Evolutionary conservation across 2,888 invertebrate genomes (phyloP), one percentile per base, ranked within the genome.

Genomic region (Smittia aterrima): DNA sequence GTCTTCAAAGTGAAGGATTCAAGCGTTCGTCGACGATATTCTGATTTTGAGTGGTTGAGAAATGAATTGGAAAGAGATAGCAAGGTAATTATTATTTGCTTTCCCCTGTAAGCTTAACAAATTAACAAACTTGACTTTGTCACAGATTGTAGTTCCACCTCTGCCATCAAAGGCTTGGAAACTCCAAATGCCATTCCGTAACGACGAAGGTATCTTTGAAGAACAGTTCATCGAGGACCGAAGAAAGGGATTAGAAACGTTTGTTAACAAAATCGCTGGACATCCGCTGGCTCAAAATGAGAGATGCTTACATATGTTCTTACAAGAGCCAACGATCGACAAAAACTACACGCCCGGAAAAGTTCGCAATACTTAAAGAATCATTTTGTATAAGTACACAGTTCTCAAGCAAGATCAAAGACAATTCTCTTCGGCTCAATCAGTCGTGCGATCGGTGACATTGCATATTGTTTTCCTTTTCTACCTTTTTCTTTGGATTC

Each of bases 1-100:
- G 98, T 99, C 78, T 99, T 99, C 86, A 98, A 98, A 89, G 92
- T 98, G 75, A 99, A 99, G 85, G 98, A 99, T 84, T 98, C 98
- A 32, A 95, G 92, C 83, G 98, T 98, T 2, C 88, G 99, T 79
- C 88, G 97, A 81, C 89, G 99, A 82, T 99, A 99, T 86, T 98
- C 98, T 85, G 99, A 99, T 85, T 99, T 99, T 85, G 99, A 99
- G 85, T 99, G 99, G 99, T 86, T 99, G 77, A 90, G 98, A 84
- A 96, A 94, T 82, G 99, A 99, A 86, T 85, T 99, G 80, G 99
- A 99, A 86, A 87, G 99, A 83, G 99, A 99, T 83, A 98, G 98
- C 85, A 99, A 99, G 89, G 96, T 95, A 83, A 72, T 18, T 40
- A 40, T 24, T 32, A 9, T n/a, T n/a, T n/a, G n/a, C n/a, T n/a